These are phyloP conservation scores for Aphidius colemani DNA, from an alignment of 2,888 invertebrate genomes.

Conservation along the genomic window DNA sequence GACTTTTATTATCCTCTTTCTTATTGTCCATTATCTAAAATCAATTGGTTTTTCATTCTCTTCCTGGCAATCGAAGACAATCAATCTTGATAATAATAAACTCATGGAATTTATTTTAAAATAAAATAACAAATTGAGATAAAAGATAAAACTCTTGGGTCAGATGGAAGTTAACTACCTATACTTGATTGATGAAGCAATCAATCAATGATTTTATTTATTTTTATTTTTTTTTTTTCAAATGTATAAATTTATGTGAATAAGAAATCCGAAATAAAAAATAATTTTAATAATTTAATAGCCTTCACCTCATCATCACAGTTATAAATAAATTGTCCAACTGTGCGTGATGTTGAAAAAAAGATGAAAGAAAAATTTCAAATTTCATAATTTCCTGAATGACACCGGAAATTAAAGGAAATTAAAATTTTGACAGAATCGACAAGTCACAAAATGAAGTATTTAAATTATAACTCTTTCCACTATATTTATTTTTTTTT, in stretches of 20 bases:
- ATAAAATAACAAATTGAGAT: conserved; percentile 8
- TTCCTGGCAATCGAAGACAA: conserved; percentile 23
- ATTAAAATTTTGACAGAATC: conserved; percentile 31
- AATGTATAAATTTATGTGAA: too few relatives aligned
- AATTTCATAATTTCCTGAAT: too few relatives aligned
- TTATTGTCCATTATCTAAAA: background rate
- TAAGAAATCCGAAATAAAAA: too few relatives aligned
- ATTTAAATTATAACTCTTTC: too few relatives aligned
- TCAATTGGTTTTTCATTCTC: background rate
- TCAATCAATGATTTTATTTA: conserved; percentile 10
- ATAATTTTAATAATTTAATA: too few relatives aligned
- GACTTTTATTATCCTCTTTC: conserved; percentile 38
- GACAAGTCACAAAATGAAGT: background rate
- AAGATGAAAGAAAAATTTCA: too few relatives aligned
- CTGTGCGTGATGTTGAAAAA: conserved; percentile 20
- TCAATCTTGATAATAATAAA: conserved; percentile 27
- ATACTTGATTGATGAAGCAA: conserved; percentile 24
- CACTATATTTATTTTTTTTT: too few relatives aligned
- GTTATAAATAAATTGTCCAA: background rate
- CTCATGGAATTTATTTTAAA: conserved; percentile 11
- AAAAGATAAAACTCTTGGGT: conserved; percentile 12
- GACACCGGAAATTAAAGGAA: conserved; percentile 33
- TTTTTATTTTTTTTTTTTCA: too few relatives aligned
- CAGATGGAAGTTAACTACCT: conserved; percentile 22
- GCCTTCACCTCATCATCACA: too few relatives aligned